Evolutionary conservation across 2,113 vertebrate genomes (phyloP), one percentile per base, ranked within the genome.

Genomic region (Catharus bicknelli): DNA sequence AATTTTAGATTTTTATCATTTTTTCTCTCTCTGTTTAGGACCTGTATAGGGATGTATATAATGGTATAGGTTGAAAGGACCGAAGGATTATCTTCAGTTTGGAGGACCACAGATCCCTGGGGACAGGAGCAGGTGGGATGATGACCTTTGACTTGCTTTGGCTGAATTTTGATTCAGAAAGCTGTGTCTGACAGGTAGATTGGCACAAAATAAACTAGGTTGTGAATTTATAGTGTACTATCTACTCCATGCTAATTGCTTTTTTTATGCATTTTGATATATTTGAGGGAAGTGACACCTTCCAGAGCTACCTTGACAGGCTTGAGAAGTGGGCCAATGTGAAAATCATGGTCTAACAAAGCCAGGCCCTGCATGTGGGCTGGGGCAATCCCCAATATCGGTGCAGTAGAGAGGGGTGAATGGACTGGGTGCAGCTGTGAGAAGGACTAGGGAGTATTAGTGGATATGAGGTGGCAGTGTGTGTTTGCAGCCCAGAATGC

Each of bases 281-380:
- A 32, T 34, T 43, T 76, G 58, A 53, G 53, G 57, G 23, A 72
- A 83, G 16, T 10, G 13, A 29, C 1, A 0, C 12, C 29, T 42
- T 74, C 20, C 21, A 34, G 40, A 59, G 27, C 12, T 27, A 61
- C 47, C 47, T 42, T 30, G 14, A 55, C 20, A 58, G 20, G 14
- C 40, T 69, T 45, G 30, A 73, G 20, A 53, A 76, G 2, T 45
- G 32, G 23, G 23, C 7, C 17, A 13, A 1, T 40, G 27, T 25
- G 58, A 80, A 30, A 11, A 20, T 80, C 25, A 59, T 13, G 17
- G 8, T 55, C 62, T 36, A 77, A 40, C 32, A 92, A 76, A 30
- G 19, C 17, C 2, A 5, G 19, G 58, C 68, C 43, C 20, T 59
- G 19, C 25, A 73, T 1, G 0, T 38, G 14, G 21, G 2, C 17